Percentiles rank a stretch among this genome's conserved stretches.
Evolutionary conservation across 2,888 invertebrate species (phyloP).

Genomic region (Globia sparganii): DNA sequence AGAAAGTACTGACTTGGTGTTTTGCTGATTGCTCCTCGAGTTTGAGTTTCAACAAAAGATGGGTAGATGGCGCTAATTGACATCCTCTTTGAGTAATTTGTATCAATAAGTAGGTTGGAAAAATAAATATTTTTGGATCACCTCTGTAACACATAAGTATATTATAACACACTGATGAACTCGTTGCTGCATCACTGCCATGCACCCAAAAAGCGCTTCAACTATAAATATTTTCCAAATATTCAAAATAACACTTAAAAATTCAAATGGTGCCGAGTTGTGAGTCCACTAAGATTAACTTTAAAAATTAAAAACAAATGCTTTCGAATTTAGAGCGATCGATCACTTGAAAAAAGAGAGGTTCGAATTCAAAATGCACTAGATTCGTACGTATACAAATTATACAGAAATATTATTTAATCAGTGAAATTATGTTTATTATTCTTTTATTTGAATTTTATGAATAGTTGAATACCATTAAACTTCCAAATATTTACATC

Average conservation of each 20-base stretch:
- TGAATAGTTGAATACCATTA: neutral
- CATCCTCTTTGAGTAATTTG: no score
- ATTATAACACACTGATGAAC: neutral
- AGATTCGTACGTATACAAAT: no score
- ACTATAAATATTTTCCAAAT: neutral
- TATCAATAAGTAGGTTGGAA: neutral
- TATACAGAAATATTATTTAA: neutral
- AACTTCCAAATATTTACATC: neutral
- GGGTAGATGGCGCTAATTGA: conserved; percentile 49
- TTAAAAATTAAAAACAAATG: neutral
- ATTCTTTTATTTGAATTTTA: neutral
- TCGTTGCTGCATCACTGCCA: neutral
- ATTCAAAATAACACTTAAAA: no score
- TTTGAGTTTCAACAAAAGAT: conserved; percentile 8
- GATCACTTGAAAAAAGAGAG: neutral
- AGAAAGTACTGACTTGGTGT: neutral
- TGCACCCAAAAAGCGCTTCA: neutral
- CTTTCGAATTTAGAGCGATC: neutral
- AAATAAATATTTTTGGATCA: neutral
- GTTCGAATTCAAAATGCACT: neutral
- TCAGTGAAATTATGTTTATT: neutral
- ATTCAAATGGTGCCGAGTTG: neutral
- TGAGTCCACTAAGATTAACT: neutral
- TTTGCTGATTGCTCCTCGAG: neutral
- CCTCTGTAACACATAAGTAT: neutral